Evolutionary conservation across 2,797 vertebrate species (phyloP).

Genomic region (Pteropus rufus): DNA sequence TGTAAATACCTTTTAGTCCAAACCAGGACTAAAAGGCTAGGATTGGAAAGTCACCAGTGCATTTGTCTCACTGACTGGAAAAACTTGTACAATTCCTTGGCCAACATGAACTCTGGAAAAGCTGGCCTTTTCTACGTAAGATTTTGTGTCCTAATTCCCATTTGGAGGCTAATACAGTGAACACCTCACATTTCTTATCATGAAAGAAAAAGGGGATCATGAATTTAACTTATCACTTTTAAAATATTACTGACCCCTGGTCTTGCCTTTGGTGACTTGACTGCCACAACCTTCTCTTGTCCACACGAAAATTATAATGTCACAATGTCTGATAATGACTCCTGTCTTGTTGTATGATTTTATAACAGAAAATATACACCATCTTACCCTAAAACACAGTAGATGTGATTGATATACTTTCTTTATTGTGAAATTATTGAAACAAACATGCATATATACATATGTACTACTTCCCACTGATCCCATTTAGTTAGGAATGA

Average conservation of each 20-base stretch:
- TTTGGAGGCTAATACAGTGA: background rate
- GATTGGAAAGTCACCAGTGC: background rate
- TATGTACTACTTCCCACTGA: background rate
- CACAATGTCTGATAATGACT: background rate
- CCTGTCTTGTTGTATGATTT: background rate
- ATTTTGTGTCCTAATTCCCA: background rate
- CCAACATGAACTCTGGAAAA: background rate
- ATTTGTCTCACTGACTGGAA: background rate
- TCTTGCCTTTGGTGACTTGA: background rate
- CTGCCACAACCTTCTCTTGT: background rate
- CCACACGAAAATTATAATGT: background rate
- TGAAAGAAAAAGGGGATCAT: background rate
- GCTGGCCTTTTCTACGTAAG: background rate
- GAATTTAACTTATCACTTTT: background rate
- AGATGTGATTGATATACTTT: background rate
- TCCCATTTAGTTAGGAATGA: conserved; percentile 20
- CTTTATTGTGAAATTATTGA: conserved; percentile 39
- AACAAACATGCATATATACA: background rate
- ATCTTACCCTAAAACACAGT: conserved; percentile 18
- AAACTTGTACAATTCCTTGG: background rate
- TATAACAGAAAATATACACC: background rate
- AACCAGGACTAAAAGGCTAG: background rate
- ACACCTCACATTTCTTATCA: background rate
- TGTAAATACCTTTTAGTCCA: background rate
- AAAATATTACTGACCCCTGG: background rate